phyloP scores from a whole-genome alignment of 2,888 invertebrate genomes.

The Embidobia sp. region DNA sequence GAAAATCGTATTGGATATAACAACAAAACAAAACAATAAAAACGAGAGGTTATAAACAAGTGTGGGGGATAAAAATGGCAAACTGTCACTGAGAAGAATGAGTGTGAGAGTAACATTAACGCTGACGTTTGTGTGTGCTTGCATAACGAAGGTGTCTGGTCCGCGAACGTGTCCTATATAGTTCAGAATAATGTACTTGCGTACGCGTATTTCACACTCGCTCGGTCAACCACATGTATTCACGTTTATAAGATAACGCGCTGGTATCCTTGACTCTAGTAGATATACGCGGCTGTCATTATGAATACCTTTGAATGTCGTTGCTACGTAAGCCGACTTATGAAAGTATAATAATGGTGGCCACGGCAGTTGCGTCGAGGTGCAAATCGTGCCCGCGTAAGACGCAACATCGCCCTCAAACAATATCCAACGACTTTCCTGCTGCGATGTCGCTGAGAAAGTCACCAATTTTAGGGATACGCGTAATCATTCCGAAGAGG shows the following conservation, averaged over 20 bases:
- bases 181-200: slow-evolving; percentile 52
- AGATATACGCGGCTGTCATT: slow-evolving; percentile 65
- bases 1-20: too few species aligned
- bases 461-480: not conserved
- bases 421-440: not conserved
- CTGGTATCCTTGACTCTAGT: slow-evolving; percentile 77
- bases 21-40: slow-evolving; percentile 2
- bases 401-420: slow-evolving; percentile 20
- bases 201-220: slow-evolving; percentile 35
- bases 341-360: too few species aligned
- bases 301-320: slow-evolving; percentile 65
- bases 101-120: slow-evolving; percentile 52
- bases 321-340: slow-evolving; percentile 39
- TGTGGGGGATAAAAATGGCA: slow-evolving; percentile 35
- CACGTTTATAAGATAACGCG: slow-evolving; percentile 71
- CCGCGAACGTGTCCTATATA: slow-evolving; percentile 52
- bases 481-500: too few species aligned
- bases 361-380: too few species aligned
- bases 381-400: slow-evolving; percentile 2
- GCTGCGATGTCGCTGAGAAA: not conserved
- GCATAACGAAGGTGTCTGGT: slow-evolving; percentile 71
- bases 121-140: slow-evolving; percentile 68
- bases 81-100: too few species aligned
- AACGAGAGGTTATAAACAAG: slow-evolving; percentile 18
- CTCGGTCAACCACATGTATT: slow-evolving; percentile 2